These are phyloP conservation scores for Drosophila lacteicornis DNA, from an alignment of 1,140 invertebrate species.

Conservation along the genomic window DNA sequence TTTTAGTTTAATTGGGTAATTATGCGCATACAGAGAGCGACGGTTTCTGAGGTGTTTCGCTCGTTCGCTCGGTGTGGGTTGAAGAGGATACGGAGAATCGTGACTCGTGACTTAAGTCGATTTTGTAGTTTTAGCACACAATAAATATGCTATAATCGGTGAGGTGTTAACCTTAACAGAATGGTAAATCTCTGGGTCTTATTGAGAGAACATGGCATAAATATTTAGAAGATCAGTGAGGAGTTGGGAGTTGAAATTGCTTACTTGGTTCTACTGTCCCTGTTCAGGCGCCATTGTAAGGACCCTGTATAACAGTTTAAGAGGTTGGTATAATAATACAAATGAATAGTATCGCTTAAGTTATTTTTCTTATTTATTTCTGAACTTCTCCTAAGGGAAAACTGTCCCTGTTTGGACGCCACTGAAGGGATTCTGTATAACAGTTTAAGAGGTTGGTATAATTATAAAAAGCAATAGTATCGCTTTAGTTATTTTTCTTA, in stretches of 20 bases:
- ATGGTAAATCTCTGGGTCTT: background rate
- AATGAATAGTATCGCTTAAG: too few relatives aligned
- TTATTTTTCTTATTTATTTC: too few relatives aligned
- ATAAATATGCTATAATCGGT: slow-evolving; percentile 1
- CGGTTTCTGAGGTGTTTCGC: slow-evolving; percentile 29
- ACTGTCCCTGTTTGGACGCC: too few relatives aligned
- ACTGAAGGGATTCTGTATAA: too few relatives aligned
- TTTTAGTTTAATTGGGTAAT: slow-evolving; percentile 84
- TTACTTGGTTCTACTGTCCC: background rate
- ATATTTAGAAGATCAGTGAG: background rate
- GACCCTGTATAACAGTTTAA: background rate
- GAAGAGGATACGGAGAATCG: slow-evolving; percentile 15
- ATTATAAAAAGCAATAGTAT: too few relatives aligned
- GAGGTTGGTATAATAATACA: background rate
- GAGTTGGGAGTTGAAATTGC: background rate
- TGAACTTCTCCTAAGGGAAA: too few relatives aligned
- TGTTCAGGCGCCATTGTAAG: background rate
- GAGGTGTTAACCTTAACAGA: slow-evolving; percentile 16
- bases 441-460: too few relatives aligned
- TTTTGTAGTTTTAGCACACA: slow-evolving; percentile 21
- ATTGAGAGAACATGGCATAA: background rate
- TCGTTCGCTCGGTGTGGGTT: slow-evolving; percentile 9
- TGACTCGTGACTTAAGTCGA: slow-evolving; percentile 31
- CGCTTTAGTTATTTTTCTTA: too few relatives aligned
- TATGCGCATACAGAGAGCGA: slow-evolving; percentile 79